Evolutionary conservation across 1,140 invertebrate species (phyloP).

Genomic region (Drepana arcuata): DNA sequence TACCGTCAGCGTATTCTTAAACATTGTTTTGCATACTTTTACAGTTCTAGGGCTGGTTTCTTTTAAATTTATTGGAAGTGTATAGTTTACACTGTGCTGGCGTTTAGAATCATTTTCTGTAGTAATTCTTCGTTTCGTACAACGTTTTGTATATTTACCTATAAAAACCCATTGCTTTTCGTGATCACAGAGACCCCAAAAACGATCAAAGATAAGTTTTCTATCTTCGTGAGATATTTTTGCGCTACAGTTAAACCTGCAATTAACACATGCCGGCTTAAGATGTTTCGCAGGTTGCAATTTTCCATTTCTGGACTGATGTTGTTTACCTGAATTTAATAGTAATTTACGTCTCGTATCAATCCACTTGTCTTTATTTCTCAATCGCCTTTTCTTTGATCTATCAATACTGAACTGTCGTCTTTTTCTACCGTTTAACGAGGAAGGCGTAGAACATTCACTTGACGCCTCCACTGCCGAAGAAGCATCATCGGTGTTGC

Average conservation of each 20-base stretch:
- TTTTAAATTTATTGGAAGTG: constrained; percentile 2
- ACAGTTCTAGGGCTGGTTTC: constrained; percentile 3
- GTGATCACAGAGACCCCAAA: constrained; percentile 7
- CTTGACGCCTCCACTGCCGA: constrained; percentile 11
- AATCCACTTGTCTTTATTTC: constrained; percentile 12
- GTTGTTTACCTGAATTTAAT: constrained; percentile 13
- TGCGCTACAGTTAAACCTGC: constrained; percentile 8
- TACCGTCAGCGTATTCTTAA: constrained; percentile 6
- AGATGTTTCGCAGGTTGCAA: constrained; percentile 7
- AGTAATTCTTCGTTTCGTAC: constrained; percentile 3
- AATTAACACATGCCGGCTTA: constrained; percentile 5
- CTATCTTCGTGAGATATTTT: constrained; percentile 8
- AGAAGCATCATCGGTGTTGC: constrained; percentile 7
- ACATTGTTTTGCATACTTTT: constrained; percentile 9
- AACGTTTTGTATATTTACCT: constrained; percentile 7
- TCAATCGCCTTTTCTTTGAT: constrained; percentile 9
- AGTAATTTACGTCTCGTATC: constrained; percentile 11
- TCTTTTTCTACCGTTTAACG: constrained; percentile 10
- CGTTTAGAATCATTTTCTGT: constrained; percentile 3
- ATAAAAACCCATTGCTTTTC: constrained; percentile 9
- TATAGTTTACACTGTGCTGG: constrained; percentile 1
- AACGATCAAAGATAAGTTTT: constrained; percentile 7
- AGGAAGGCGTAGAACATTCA: constrained; percentile 11
- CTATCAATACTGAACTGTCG: constrained; percentile 11
- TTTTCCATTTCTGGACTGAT: constrained; percentile 9